These are phyloP conservation scores for Chloroceryle aenea DNA, from an alignment of 2,113 vertebrate species.

Conservation along the genomic window DNA sequence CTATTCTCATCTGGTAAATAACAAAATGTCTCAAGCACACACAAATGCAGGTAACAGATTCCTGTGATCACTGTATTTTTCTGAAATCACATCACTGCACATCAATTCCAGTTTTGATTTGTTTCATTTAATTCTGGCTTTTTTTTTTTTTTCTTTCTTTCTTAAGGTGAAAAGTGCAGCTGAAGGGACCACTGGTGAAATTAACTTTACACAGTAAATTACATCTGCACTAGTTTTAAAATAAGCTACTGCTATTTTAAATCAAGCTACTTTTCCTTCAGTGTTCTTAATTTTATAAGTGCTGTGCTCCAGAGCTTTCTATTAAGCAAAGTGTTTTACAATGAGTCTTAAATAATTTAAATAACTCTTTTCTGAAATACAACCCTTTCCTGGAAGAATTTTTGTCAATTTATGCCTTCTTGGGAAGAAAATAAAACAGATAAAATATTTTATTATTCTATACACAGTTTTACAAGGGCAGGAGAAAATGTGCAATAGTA, in stretches of 20 bases:
- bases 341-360: conserved; percentile 42
- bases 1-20: not conserved
- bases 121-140: not conserved
- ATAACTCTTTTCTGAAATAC: not conserved
- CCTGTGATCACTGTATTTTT: not conserved
- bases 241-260: conserved; percentile 9
- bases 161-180: not conserved
- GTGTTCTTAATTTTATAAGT: conserved; percentile 22
- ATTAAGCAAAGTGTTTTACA: conserved; percentile 17
- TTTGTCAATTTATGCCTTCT: not conserved
- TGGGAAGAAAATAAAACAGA: not conserved
- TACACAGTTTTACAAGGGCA: not conserved
- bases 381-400: not conserved
- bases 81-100: not conserved
- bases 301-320: not conserved
- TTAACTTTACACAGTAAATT: not conserved
- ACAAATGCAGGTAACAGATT: not conserved
- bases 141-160: not conserved
- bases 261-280: conserved; percentile 13
- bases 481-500: not conserved
- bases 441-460: not conserved
- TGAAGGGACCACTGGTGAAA: not conserved
- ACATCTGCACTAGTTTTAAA: conserved; percentile 9
- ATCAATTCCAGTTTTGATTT: not conserved
- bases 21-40: not conserved